These are phyloP conservation scores for Mesorhabditis spiculigera DNA, from an alignment of 2,888 invertebrate genomes.

Conservation along the genomic window DNA sequence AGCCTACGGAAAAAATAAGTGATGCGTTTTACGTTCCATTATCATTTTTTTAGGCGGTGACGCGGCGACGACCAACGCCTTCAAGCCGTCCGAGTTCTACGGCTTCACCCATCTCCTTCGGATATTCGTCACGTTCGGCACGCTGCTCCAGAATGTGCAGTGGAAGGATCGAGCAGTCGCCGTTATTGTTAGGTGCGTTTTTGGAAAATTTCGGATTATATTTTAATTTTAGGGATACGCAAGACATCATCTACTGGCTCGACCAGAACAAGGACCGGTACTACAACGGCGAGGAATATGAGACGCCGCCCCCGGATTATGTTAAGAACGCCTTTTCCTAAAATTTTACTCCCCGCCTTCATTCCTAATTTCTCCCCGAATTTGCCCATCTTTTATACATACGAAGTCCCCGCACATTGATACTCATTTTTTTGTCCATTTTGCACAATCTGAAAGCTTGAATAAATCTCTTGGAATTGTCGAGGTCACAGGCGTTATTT, in stretches of 20 bases:
- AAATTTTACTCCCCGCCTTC: not conserved
- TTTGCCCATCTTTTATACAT: no score
- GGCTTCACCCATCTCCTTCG: conserved; percentile 2
- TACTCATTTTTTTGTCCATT: no score
- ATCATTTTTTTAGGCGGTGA: no score
- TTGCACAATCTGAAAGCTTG: no score
- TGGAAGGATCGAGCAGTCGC: not conserved
- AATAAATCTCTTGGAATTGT: no score
- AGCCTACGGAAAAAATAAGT: not conserved
- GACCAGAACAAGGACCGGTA: not conserved
- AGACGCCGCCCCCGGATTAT: not conserved
- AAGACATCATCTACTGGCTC: not conserved
- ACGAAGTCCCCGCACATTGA: no score
- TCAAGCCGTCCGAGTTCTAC: not conserved
- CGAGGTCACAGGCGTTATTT: no score
- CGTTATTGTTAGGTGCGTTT: not conserved
- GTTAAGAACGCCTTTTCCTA: not conserved
- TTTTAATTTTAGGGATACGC: not conserved
- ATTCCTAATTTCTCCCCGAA: no score
- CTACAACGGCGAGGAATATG: not conserved
- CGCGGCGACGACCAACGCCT: no score
- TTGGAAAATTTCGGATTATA: not conserved
- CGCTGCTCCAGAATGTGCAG: not conserved
- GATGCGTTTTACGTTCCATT: no score
- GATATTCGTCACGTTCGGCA: not conserved